These are phyloP conservation scores for Eonycteris spelaea DNA, from an alignment of 2,113 vertebrate species.

Conservation along the genomic window DNA sequence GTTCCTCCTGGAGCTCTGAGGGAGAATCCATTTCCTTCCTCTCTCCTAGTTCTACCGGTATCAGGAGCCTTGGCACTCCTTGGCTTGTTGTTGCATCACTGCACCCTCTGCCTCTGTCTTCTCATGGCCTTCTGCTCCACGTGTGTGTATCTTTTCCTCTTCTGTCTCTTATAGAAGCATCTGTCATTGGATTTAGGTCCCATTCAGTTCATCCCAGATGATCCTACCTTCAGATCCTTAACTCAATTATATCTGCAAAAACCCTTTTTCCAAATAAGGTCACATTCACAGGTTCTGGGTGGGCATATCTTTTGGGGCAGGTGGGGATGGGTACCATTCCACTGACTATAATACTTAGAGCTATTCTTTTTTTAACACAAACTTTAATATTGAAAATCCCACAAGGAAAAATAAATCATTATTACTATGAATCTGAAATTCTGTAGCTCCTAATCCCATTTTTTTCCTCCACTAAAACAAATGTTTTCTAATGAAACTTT, in stretches of 20 bases:
- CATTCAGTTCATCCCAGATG: not conserved
- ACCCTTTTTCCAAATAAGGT: not conserved
- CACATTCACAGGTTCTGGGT: not conserved
- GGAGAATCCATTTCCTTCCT: not conserved
- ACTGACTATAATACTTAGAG: not conserved
- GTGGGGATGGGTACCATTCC: not conserved
- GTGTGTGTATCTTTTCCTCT: not conserved
- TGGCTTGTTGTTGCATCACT: not conserved
- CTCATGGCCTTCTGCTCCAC: not conserved
- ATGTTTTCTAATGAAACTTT: not conserved
- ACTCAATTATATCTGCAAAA: not conserved
- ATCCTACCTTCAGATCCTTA: not conserved
- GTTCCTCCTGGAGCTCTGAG: not conserved
- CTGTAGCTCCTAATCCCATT: not conserved
- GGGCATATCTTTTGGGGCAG: not conserved
- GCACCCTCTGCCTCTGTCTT: not conserved
- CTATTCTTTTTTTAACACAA: not conserved
- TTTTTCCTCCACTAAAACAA: not conserved
- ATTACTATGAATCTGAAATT: not conserved
- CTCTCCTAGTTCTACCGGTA: not conserved
- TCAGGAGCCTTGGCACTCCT: not conserved
- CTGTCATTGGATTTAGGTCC: not conserved
- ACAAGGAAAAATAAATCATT: not conserved
- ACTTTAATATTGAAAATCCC: conserved; percentile 5
- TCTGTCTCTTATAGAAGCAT: not conserved